Conservation (phyloP, 2,797 vertebrate genomes). For the Dallia pectoralis region DNA sequence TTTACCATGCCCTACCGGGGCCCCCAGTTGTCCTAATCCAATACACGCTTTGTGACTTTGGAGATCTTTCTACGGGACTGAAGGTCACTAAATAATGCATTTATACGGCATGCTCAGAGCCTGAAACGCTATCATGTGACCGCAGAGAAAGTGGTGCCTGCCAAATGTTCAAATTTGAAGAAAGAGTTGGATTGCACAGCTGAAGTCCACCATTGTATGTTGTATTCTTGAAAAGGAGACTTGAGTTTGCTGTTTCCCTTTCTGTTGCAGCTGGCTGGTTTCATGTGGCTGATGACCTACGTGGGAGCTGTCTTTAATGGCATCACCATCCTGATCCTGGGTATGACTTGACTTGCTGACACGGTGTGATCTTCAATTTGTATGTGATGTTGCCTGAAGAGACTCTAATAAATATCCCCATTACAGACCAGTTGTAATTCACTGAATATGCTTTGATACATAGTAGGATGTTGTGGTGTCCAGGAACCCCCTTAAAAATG, state of each 20-base stretch:
- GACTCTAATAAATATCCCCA: neutral
- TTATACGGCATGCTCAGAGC: neutral
- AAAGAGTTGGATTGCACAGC: neutral
- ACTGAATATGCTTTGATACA: neutral
- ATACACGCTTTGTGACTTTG: neutral
- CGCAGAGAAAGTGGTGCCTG: neutral
- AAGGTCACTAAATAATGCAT: neutral
- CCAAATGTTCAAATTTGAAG: neutral
- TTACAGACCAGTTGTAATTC: neutral
- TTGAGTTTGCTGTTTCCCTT: neutral
- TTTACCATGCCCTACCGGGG: no score
- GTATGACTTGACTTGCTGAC: slow-evolving; percentile 56
- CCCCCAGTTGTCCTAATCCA: neutral
- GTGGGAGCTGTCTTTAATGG: slow-evolving; percentile 82
- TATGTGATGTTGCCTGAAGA: neutral
- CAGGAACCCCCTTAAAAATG: neutral
- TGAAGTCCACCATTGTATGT: neutral
- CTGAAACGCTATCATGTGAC: slow-evolving; percentile 4
- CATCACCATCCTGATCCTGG: slow-evolving; percentile 81
- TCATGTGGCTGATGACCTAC: slow-evolving; percentile 86
- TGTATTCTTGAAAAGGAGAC: neutral
- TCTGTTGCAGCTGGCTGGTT: slow-evolving; percentile 73
- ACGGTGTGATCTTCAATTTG: neutral
- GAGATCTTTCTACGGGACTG: neutral
- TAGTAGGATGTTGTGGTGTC: neutral